These are phyloP conservation scores for Melitaea cinxia DNA, from an alignment of 1,140 invertebrate genomes.

Conservation along the genomic window DNA sequence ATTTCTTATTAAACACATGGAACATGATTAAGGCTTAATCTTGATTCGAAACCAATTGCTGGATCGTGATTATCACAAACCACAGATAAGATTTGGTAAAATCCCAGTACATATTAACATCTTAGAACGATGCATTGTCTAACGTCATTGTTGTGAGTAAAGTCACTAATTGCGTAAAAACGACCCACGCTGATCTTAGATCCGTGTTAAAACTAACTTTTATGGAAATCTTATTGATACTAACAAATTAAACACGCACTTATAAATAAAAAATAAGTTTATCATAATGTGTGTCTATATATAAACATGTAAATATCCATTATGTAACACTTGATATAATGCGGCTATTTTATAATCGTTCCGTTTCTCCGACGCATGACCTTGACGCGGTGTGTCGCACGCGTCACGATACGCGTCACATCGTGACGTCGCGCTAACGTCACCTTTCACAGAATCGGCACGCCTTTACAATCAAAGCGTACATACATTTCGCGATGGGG, in stretches of 20 bases:
- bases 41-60: conserved; percentile 9
- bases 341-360: conserved; percentile 55
- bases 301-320: conserved; percentile 35
- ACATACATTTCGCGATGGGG: conserved; percentile 23
- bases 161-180: conserved; percentile 43
- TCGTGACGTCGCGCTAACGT: conserved; percentile 41
- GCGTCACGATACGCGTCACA: conserved; percentile 46
- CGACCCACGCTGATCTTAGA: conserved; percentile 29
- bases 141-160: conserved; percentile 35
- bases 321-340: conserved; percentile 47
- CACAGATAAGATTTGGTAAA: conserved; percentile 41
- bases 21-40: conserved; percentile 2
- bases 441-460: conserved; percentile 43
- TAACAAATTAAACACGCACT: background rate
- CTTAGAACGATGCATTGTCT: conserved; percentile 30
- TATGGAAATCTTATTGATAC: background rate
- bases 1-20: background rate
- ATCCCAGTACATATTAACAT: conserved; percentile 40
- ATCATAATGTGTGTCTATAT: conserved; percentile 28
- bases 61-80: conserved; percentile 31
- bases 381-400: conserved; percentile 39
- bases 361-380: conserved; percentile 47
- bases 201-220: conserved; percentile 29
- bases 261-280: conserved; percentile 1
- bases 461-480: conserved; percentile 30